phyloP scores from a whole-genome alignment of 2,113 vertebrate species.

The Conger conger region DNA sequence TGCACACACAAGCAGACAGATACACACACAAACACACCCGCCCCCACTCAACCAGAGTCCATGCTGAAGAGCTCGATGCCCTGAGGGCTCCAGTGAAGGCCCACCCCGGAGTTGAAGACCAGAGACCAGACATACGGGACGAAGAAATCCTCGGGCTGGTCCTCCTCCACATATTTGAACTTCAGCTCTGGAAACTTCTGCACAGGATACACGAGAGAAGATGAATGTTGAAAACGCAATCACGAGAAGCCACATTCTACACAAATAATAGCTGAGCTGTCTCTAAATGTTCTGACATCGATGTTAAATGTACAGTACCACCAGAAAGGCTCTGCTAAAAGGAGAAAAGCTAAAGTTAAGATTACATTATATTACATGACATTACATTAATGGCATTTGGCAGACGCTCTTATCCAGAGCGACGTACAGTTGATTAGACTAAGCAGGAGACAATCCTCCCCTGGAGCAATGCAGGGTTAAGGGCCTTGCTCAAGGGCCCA shows the following conservation, averaged over 20 bases:
- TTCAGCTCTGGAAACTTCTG: constrained; percentile 97
- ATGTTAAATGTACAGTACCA: background rate
- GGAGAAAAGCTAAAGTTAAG: too few relatives aligned
- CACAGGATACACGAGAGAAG: background rate
- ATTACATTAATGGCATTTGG: too few relatives aligned
- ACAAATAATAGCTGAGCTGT: background rate
- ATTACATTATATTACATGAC: too few relatives aligned
- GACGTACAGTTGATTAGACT: too few relatives aligned
- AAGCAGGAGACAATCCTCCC: too few relatives aligned
- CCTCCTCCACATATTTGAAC: constrained; percentile 97
- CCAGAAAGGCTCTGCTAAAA: background rate
- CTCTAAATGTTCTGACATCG: background rate
- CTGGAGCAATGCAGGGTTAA: too few relatives aligned
- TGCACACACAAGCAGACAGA: constrained; percentile 12
- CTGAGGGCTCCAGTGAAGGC: constrained; percentile 89
- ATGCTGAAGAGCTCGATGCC: constrained; percentile 93
- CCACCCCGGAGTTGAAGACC: constrained; percentile 87
- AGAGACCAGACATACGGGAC: constrained; percentile 97
- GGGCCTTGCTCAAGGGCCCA: too few relatives aligned
- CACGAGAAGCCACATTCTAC: constrained; percentile 27
- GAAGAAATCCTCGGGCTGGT: constrained; percentile 97
- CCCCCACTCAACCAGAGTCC: constrained; percentile 84
- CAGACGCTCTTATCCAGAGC: too few relatives aligned
- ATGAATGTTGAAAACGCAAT: background rate
- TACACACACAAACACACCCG: constrained; percentile 5